A percentile compares a stretch with the other conserved stretches of the same genome.
Conservation (phyloP, 2,113 vertebrate species). For the Pollimyrus isidori region DNA sequence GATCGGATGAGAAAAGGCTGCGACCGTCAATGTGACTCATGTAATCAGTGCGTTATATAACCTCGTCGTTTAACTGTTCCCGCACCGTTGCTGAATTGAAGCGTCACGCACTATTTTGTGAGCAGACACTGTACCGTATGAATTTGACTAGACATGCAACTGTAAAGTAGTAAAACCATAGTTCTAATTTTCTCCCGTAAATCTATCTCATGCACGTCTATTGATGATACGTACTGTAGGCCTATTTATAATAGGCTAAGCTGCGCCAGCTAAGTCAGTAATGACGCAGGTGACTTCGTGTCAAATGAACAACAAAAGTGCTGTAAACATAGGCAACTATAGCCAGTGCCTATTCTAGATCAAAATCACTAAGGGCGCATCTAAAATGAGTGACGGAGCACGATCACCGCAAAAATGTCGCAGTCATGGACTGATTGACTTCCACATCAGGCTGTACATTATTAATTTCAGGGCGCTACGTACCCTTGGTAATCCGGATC, state of each 20-base stretch:
- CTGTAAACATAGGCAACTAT: background rate
- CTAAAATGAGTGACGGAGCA: background rate
- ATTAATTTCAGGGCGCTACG: background rate
- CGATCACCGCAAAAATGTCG: background rate
- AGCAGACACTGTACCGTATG: background rate
- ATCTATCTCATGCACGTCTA: background rate
- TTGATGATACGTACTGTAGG: background rate
- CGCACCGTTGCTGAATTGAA: background rate
- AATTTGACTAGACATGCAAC: background rate
- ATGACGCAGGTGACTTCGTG: background rate
- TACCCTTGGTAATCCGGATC: background rate
- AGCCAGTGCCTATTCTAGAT: background rate
- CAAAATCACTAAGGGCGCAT: background rate
- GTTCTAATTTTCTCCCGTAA: background rate
- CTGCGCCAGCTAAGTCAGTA: background rate
- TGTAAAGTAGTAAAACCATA: background rate
- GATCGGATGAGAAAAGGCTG: slow-evolving; percentile 32
- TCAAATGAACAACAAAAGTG: background rate
- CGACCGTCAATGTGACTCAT: slow-evolving; percentile 39
- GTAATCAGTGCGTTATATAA: slow-evolving; percentile 58
- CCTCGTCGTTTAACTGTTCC: slow-evolving; percentile 8
- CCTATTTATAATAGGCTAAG: background rate
- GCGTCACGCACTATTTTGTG: background rate
- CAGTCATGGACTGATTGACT: background rate
- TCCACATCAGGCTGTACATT: background rate